Base-by-base conservation (phyloP, 2,888 invertebrate species). In the Pherbina coryleti region DNA sequence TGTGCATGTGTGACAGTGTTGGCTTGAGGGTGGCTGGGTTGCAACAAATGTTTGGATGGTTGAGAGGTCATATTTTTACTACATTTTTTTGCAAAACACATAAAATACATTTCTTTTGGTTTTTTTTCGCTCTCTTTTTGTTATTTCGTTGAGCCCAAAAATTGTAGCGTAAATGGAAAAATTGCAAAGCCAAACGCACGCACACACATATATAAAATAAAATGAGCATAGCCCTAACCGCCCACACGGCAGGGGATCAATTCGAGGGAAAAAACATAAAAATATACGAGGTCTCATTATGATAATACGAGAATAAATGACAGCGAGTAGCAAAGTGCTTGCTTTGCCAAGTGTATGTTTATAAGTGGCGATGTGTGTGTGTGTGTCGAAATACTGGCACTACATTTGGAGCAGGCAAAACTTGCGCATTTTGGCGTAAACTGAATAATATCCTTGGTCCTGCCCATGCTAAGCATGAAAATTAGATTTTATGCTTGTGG, bases 251-350 rank as follows among this genome's bases (percentile, higher is more conserved):
- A 77, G 75, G 75, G 78, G 71, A 67, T 67, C 28, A 11, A 64
- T 31, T 22, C 60, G 71, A 25, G 44, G 34, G 34, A 31, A 84
- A 84, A 84, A 85, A 85, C 86, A 85, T 85, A 86, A 86, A 86
- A 85, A 86, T 85, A 85, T 86, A 85, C 86, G 86, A 86, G 83
- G 81, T 80, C 85, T 85, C 86, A 85, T 85, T 85, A 85, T 85
- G 86, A 86, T 85, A 86, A 85, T 85, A 86, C 85, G 85, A 86
- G 84, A 86, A 85, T 85, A 85, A 85, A 86, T 85, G 86, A 85
- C 86, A 84, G 82, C 84, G 72, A 69, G 75, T 64, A 62, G 57
- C 57, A 60, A 60, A 60, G 28, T 37, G 49, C 28, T 51, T 62
- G 62, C 74, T 34, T 57, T 34, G n/a, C 57, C 11, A 17, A 28